Evolutionary conservation across 2,888 invertebrate species (phyloP).

Genomic region (Caenorhabditis sp.): DNA sequence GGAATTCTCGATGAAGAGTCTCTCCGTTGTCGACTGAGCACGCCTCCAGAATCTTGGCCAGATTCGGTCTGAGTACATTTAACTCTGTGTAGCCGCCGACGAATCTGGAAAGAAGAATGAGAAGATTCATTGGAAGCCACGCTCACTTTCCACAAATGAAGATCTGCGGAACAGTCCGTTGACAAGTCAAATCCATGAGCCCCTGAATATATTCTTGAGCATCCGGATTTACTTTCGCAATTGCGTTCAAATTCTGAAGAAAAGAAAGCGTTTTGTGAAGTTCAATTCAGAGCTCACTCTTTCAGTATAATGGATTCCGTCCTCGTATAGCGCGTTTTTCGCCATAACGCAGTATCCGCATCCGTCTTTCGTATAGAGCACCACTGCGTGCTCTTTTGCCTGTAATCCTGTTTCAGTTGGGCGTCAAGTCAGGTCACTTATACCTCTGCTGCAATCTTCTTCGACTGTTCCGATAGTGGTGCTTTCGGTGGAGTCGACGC

Average conservation of each 20-base stretch:
- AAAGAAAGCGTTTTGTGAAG: background rate
- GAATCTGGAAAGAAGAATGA: constrained; percentile 45
- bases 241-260: constrained; percentile 60
- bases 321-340: constrained; percentile 70
- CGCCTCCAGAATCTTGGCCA: constrained; percentile 53
- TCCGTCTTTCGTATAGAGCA: constrained; percentile 74
- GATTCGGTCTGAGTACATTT: constrained; percentile 55
- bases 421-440: background rate
- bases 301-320: constrained; percentile 67
- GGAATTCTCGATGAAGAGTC: constrained; percentile 44
- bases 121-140: background rate
- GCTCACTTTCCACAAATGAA: constrained; percentile 75
- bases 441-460: constrained; percentile 55
- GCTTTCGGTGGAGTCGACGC: constrained; percentile 43
- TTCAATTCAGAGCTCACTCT: constrained; percentile 61
- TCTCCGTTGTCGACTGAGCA: constrained; percentile 60
- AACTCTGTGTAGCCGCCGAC: constrained; percentile 66
- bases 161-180: constrained; percentile 75
- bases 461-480: constrained; percentile 49
- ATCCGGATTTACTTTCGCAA: constrained; percentile 49
- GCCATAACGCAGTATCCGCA: constrained; percentile 76
- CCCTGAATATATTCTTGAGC: constrained; percentile 59
- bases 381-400: constrained; percentile 65
- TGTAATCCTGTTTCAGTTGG: no score
- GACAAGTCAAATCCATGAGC: constrained; percentile 61